Percentiles rank a stretch among this genome's conserved stretches.
Evolutionary conservation across 2,888 invertebrate genomes (phyloP).

Genomic region (Pseudococcus longispinus): DNA sequence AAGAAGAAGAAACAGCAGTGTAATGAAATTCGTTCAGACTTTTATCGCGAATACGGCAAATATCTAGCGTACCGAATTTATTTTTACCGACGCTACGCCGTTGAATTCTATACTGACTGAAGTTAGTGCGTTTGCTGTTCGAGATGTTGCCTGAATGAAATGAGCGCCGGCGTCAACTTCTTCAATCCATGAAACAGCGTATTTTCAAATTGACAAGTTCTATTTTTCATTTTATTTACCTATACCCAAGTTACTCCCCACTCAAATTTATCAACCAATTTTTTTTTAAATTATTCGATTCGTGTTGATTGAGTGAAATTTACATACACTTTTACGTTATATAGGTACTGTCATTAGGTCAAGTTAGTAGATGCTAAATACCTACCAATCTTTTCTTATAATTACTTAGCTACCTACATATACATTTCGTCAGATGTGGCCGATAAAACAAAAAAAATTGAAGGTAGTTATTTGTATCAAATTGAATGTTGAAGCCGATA

Average conservation of each 20-base stretch:
- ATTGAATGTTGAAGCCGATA: too few species aligned
- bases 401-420: too few species aligned
- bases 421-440: too few species aligned
- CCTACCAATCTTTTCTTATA: too few species aligned
- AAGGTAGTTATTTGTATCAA: too few species aligned
- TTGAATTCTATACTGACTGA: conserved; percentile 42
- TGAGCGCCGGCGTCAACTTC: conserved; percentile 49
- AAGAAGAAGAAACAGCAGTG: background rate
- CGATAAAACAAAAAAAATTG: too few species aligned
- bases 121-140: background rate
- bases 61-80: background rate
- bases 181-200: background rate
- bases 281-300: background rate
- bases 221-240: background rate
- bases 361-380: too few species aligned
- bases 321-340: too few species aligned
- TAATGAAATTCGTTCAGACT: background rate
- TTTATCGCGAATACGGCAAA: background rate
- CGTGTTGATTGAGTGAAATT: too few species aligned
- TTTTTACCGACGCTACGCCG: background rate
- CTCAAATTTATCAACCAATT: background rate
- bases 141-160: background rate
- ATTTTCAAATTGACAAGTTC: background rate
- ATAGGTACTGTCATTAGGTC: too few species aligned
- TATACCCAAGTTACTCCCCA: background rate